Evolutionary conservation across 1,140 invertebrate species (phyloP), one percentile per base, ranked within the genome.

Genomic region (Polyergus mexicanus): DNA sequence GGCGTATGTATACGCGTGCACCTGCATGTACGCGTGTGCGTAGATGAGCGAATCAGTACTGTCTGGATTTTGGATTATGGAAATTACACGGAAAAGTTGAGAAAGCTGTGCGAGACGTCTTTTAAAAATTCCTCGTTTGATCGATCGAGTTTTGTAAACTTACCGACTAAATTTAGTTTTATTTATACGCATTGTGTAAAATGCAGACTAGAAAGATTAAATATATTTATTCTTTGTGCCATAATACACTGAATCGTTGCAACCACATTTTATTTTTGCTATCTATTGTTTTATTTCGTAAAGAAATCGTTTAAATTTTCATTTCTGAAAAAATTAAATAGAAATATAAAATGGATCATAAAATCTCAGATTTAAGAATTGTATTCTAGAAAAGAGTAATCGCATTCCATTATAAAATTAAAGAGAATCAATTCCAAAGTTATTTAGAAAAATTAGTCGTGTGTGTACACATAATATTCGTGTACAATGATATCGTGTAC

Each of bases 31-130:
- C 54, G 63, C 44, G 78, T 74, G 54, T 35, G 38, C 38, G 35
- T 54, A 62, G 76, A n/a, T 80, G 65, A 69, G 68, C 54, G 68
- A 74, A 83, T 83, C 78, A 74, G 68, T 74, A 56, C 54, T 35
- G 68, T 83, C 78, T 83, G 78, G 68, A 83, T 83, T 74, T 56
- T 19, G 68, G 78, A 83, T 83, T 83, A 83, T 83, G 78, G 78
- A 83, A 68, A 83, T 83, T 74, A 69, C 25, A 25, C 68, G 78
- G 54, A 38, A 41, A 83, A 83, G 78, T 83, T 62, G 13, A 54
- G 16, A 8, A 83, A 83, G 28, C 78, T 60, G 22, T n/a, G 10
- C 35, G 11, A 66, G 22, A 72, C 44, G 56, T 62, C 32, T 74
- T 28, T 74, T 22, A 10, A 25, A 22, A 72, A 74, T 69, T 80